These are phyloP conservation scores for Melanargia galathea DNA, from an alignment of 2,888 invertebrate species.

Conservation along the genomic window DNA sequence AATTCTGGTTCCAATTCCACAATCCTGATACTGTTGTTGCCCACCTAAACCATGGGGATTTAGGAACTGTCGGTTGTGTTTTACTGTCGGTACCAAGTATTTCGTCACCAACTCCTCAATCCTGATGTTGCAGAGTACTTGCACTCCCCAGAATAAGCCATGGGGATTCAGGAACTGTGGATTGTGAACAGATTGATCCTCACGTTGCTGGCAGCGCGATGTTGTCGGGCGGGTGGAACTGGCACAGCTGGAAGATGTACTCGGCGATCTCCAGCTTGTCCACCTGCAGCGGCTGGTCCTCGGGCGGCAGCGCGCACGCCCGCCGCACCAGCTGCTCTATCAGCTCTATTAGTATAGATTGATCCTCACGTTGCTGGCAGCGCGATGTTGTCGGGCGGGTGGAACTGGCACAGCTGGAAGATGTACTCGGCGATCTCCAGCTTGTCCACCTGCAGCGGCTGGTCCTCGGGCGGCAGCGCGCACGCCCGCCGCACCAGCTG, in stretches of 20 bases:
- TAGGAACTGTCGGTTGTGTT: no score
- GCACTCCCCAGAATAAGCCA: no score
- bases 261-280: conserved; percentile 94
- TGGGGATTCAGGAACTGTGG: no score
- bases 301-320: conserved; percentile 90
- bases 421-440: conserved; percentile 93
- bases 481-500: conserved; percentile 93
- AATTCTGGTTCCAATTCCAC: no score
- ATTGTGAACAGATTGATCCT: no score
- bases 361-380: conserved; percentile 89
- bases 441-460: conserved; percentile 89
- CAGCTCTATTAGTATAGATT: no score
- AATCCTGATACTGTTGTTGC: no score
- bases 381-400: conserved; percentile 95
- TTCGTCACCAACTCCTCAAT: no score
- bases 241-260: conserved; percentile 93
- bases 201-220: conserved; percentile 92
- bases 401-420: conserved; percentile 94
- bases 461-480: conserved; percentile 87
- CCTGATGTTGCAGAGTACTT: no score
- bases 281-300: conserved; percentile 87
- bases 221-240: conserved; percentile 96
- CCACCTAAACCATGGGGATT: no score
- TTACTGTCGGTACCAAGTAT: no score
- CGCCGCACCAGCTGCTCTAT: conserved; percentile 92